Conservation (phyloP, 2,797 vertebrate species). For the Platalea minor region DNA sequence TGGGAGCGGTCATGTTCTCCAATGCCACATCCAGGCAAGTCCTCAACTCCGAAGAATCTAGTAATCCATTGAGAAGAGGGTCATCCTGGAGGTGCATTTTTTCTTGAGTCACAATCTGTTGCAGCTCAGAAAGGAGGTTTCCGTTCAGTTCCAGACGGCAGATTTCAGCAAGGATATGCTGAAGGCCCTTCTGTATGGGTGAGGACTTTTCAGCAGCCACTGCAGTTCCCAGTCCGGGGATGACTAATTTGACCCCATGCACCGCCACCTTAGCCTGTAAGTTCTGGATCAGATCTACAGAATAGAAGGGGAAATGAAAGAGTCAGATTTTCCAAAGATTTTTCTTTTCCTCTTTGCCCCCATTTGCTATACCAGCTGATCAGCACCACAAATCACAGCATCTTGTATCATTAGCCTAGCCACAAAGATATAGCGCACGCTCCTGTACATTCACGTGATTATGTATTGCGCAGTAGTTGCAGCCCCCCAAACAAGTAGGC, state of each 20-base stretch:
- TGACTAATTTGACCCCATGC: conserved; percentile 83
- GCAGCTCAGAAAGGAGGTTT: conserved; percentile 86
- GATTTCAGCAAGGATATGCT: conserved; percentile 82
- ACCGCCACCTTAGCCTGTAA: conserved; percentile 82
- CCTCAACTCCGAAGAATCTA: conserved; percentile 78
- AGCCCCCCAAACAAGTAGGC: neutral
- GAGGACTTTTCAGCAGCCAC: neutral
- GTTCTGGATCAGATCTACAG: conserved; percentile 79
- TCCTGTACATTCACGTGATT: neutral
- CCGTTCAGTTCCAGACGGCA: conserved; percentile 90
- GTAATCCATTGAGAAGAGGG: conserved; percentile 83
- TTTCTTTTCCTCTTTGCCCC: neutral
- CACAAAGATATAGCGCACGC: neutral
- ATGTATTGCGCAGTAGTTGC: neutral
- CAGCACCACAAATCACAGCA: neutral
- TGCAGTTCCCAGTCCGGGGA: conserved; percentile 78
- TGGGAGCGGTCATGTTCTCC: conserved; percentile 82
- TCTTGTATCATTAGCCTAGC: neutral
- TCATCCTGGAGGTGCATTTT: conserved; percentile 83
- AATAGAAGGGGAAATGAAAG: neutral
- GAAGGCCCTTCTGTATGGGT: conserved; percentile 72
- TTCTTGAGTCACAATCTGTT: conserved; percentile 83
- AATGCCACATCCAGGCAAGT: conserved; percentile 84
- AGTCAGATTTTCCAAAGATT: neutral
- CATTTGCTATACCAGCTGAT: neutral